phyloP scores from a whole-genome alignment of 2,888 invertebrate species.

The Cataglyphis albicans region DNA sequence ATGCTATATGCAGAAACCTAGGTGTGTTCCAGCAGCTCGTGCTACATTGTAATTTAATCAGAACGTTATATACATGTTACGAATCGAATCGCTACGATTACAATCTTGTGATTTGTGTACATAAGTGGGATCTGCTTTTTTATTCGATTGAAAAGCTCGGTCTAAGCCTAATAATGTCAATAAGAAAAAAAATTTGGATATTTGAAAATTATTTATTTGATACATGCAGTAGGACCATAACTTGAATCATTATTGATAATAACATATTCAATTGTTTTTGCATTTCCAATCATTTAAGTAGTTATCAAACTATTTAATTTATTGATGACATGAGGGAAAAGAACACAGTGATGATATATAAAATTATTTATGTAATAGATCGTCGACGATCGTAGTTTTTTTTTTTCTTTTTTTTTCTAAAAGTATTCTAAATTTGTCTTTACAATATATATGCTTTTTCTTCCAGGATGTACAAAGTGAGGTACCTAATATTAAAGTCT shows the following conservation, averaged over 20 bases:
- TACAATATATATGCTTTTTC: slow-evolving; percentile 5
- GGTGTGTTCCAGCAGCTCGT: slow-evolving; percentile 78
- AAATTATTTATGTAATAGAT: background rate
- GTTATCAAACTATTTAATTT: slow-evolving; percentile 34
- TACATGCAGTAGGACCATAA: slow-evolving; percentile 48
- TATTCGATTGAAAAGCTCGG: slow-evolving; percentile 43
- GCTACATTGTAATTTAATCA: slow-evolving; percentile 68
- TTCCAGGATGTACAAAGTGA: background rate
- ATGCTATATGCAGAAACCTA: slow-evolving; percentile 76
- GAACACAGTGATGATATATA: background rate
- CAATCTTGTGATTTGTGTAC: slow-evolving; percentile 56
- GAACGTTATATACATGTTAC: slow-evolving; percentile 53
- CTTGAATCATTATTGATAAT: slow-evolving; percentile 24
- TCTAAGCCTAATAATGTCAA: slow-evolving; percentile 46
- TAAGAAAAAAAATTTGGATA: slow-evolving; percentile 19
- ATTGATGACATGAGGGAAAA: background rate
- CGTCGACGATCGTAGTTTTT: background rate
- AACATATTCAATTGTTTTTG: slow-evolving; percentile 16
- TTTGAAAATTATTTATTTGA: slow-evolving; percentile 27
- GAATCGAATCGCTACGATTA: slow-evolving; percentile 47
- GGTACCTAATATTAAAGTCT: background rate
- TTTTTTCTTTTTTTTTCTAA: background rate
- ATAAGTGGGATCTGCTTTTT: slow-evolving; percentile 54
- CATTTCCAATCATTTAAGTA: slow-evolving; percentile 7
- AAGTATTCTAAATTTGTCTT: background rate